These are phyloP conservation scores for Platypus cylindrus DNA, from an alignment of 2,888 invertebrate species.

Conservation along the genomic window DNA sequence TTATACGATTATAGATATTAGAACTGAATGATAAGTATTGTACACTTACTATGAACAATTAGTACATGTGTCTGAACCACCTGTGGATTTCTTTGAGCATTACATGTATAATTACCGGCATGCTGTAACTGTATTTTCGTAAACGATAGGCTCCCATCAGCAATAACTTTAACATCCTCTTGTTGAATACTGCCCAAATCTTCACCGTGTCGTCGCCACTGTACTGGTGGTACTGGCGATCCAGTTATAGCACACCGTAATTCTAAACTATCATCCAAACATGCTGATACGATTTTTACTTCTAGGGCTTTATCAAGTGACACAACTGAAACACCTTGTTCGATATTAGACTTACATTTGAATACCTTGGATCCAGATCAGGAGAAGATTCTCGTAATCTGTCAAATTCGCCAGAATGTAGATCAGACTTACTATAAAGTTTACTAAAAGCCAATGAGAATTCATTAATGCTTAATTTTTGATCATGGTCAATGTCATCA, in stretches of 20 bases:
- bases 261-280: conserved; percentile 64
- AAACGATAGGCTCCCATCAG: conserved; percentile 61
- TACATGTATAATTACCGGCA: conserved; percentile 66
- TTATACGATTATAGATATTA: no score
- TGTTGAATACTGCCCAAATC: conserved; percentile 49
- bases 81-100: conserved; percentile 56
- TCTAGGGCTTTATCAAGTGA: conserved; percentile 59
- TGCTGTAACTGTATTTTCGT: conserved; percentile 59
- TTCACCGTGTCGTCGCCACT: conserved; percentile 56
- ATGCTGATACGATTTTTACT: conserved; percentile 54
- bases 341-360: no score
- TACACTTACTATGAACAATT: conserved; percentile 57
- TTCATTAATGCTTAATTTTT: conserved; percentile 54
- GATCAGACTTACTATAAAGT: conserved; percentile 49
- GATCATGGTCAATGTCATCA: conserved; percentile 55
- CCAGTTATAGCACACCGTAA: conserved; percentile 65
- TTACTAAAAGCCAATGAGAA: conserved; percentile 66
- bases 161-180: conserved; percentile 54
- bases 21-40: no score
- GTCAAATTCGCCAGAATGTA: no score
- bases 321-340: conserved; percentile 54
- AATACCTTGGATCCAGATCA: no score
- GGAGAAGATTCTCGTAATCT: no score
- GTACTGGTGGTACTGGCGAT: conserved; percentile 53
- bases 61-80: conserved; percentile 63